Evolutionary conservation across 2,797 vertebrate genomes (phyloP).

Genomic region (Chromis chromis): DNA sequence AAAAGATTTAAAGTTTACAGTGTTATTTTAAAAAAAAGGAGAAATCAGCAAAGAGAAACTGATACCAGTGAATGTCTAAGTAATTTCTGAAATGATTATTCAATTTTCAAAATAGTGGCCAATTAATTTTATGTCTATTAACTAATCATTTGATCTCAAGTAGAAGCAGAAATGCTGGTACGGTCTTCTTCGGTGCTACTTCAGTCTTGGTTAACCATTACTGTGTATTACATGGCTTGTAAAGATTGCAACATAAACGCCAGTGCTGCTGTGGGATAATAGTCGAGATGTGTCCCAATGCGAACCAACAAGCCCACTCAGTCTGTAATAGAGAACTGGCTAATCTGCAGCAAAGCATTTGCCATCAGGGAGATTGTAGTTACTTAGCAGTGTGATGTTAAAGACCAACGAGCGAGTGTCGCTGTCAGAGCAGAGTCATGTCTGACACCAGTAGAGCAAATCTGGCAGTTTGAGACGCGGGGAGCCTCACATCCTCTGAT

Average conservation of each 20-base stretch:
- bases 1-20: neutral
- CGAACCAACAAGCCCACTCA: slow-evolving; percentile 52
- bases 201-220: slow-evolving; percentile 1
- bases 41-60: neutral
- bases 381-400: slow-evolving; percentile 69
- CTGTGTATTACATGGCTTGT: neutral
- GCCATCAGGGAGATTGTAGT: slow-evolving; percentile 71
- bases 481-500: slow-evolving; percentile 58
- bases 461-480: slow-evolving; percentile 67
- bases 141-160: neutral
- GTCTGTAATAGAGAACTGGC: slow-evolving; percentile 53
- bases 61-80: neutral
- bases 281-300: slow-evolving; percentile 40
- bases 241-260: slow-evolving; percentile 29
- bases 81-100: neutral
- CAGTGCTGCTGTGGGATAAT: slow-evolving; percentile 35
- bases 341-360: slow-evolving; percentile 69
- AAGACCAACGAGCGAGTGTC: slow-evolving; percentile 63
- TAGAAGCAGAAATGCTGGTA: neutral
- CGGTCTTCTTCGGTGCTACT: neutral
- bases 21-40: neutral
- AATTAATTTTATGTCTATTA: neutral
- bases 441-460: slow-evolving; percentile 71
- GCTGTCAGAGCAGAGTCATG: slow-evolving; percentile 73
- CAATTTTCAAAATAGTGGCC: no score